Base-by-base conservation (phyloP, 2,888 invertebrate species). In the Eilema caniola region DNA sequence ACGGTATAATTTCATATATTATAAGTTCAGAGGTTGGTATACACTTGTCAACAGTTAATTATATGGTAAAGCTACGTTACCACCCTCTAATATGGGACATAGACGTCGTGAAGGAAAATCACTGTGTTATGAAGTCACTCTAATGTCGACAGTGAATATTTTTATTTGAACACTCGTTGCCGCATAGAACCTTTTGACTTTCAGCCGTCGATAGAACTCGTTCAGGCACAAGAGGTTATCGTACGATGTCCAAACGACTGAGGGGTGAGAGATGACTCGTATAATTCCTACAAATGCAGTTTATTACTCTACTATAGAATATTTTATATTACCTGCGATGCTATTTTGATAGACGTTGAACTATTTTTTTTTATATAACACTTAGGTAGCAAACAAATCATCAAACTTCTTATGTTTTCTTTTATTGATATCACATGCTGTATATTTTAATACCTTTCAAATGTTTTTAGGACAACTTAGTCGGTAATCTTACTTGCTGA, bases 21-120 rank as follows among this genome's bases (percentile, higher is more conserved):
- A 41, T 41, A 62, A 41, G 53, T 53, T 53, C n/a, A 53, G 25
- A 65, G 53, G 2, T 5, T 53, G 53, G 53, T 65, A 31, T 31
- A 11, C 20, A 7, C 53, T 65, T 53, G 64, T 65, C 56, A 16
- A 23, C 64, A 65, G 16, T 23, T 65, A 56, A 64, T 65, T 31
- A 31, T 41, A 28, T 53, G 28, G 53, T 56, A 23, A 56, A 53
- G 7, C 12, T 65, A 56, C 23, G 31, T 53, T 31, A 65, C 31
- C 23, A n/a, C 12, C 12, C n/a, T 63, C 24, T 10, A 14, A 11
- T 16, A 41, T 65, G n/a, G 3, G 11, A 25, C 12, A 56, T 10
- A 23, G n/a, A 53, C 7, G 25, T 10, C 20, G 2, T 20, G 25
- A 47, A 63, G 63, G 4, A 28, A 47, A 63, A 47, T 4, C 16